Base-by-base conservation (phyloP, 1,140 invertebrate species). In the Megathymus violae region DNA sequence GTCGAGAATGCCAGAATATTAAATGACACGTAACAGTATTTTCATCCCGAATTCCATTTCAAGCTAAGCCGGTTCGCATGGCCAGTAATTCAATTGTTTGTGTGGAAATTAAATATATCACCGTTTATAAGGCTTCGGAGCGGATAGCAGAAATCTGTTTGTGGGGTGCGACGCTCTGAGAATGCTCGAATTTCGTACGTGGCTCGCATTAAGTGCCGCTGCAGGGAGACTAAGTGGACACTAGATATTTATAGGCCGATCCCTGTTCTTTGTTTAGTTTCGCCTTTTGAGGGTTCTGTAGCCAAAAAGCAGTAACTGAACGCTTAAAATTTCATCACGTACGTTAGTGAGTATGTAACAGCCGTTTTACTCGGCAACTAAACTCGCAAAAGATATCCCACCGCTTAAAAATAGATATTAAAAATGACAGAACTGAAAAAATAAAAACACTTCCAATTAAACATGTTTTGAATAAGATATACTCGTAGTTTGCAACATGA, bases 1-100 rank as follows among this genome's bases (percentile, higher is more conserved):
- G 27, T 10, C 3, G 4, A 31, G 27, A 31, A 31, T 31, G 27
- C 3, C 5, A 5, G 2, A 5, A 22, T 7, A 31, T 9, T 7
- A 31, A 31, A 31, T 31, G 27, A 31, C 7, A 36, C 34, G n/a
- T 36, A 36, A 36, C 34, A 36, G 34, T 11, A 36, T 36, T 36
- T 36, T 11, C 34, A 36, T 36, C 34, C 16, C 41, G 15, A 44
- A n/a, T 19, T 17, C 16, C 16, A n/a, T 44, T 38, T 4, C 1
- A 19, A 17, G 47, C n/a, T 19, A 52, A 52, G 50, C 17, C 50
- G 50, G 16, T n/a, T 44, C 52, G 22, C 9, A 31, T 17, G 16
- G 17, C 40, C 22, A 44, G 25, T 56, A 56, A 56, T 44, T 56
- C 52, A 56, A 56, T 56, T 56, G 52, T 56, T 56, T 56, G 52